Percentiles rank a stretch among this genome's conserved stretches.
Evolutionary conservation across 2,113 vertebrate genomes (phyloP).

Genomic region (Albula glossodonta): DNA sequence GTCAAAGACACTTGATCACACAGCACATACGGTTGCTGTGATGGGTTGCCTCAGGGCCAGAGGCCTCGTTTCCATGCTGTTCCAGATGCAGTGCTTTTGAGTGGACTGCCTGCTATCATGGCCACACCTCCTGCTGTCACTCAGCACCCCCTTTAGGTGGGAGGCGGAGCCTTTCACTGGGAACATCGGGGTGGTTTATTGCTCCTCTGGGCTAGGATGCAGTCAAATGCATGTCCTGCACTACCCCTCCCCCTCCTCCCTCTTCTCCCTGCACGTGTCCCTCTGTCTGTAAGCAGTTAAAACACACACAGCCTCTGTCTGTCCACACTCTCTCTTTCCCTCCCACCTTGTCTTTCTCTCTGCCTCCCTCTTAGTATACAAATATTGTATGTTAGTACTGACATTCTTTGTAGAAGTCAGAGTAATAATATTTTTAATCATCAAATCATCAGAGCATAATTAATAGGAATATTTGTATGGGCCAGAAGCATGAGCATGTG

Average conservation of each 20-base stretch:
- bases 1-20: not conserved
- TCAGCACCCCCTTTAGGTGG: not conserved
- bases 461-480: no score
- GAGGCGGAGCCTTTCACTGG: not conserved
- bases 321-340: not conserved
- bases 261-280: not conserved
- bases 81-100: conserved; percentile 24
- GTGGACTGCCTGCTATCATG: conserved; percentile 1
- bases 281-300: not conserved
- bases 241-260: not conserved
- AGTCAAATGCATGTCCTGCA: not conserved
- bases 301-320: not conserved
- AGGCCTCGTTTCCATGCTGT: not conserved
- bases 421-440: no score
- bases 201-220: not conserved
- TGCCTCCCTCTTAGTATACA: not conserved
- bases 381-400: no score
- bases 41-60: conserved; percentile 15
- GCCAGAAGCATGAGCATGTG: no score
- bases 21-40: not conserved
- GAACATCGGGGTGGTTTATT: not conserved
- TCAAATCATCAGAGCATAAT: no score
- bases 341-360: not conserved
- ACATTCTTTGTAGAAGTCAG: no score
- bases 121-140: not conserved